These are phyloP conservation scores for Hipposideros larvatus DNA, from an alignment of 2,797 vertebrate species.

Conservation along the genomic window DNA sequence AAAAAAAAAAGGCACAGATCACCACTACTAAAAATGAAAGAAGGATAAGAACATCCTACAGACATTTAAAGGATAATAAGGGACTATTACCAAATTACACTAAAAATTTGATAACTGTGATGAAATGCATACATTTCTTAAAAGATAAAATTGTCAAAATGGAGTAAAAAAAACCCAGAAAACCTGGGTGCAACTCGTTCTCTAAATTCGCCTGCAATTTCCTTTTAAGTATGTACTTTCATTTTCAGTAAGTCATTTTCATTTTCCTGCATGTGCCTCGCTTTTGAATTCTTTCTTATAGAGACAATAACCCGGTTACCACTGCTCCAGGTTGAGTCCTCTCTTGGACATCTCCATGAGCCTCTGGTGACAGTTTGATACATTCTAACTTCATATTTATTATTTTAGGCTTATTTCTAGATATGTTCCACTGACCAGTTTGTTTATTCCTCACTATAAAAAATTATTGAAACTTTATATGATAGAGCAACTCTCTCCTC, in stretches of 20 bases:
- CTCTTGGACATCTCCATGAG: too few relatives aligned
- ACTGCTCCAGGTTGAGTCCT: too few relatives aligned
- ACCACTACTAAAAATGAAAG: background rate
- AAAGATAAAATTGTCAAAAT: background rate
- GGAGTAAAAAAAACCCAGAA: background rate
- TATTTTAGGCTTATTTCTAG: conserved; percentile 29
- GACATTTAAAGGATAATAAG: background rate
- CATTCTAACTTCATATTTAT: background rate
- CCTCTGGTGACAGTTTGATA: background rate
- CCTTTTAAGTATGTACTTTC: too few relatives aligned
- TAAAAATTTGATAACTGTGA: background rate
- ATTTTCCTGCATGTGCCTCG: too few relatives aligned
- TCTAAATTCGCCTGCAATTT: too few relatives aligned
- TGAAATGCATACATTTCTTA: background rate
- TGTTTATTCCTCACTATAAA: background rate
- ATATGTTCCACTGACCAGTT: background rate
- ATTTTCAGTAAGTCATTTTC: too few relatives aligned
- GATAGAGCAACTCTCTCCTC: background rate
- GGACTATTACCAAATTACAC: background rate
- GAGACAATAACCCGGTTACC: too few relatives aligned
- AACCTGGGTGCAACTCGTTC: too few relatives aligned
- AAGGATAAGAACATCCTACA: background rate
- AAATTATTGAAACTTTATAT: conserved; percentile 23
- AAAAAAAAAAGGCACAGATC: background rate
- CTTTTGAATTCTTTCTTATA: too few relatives aligned